Percentiles rank a stretch among this genome's conserved stretches.
These are phyloP conservation scores for Brachionus koreanus DNA, from an alignment of 1,140 invertebrate species.

Conservation along the genomic window DNA sequence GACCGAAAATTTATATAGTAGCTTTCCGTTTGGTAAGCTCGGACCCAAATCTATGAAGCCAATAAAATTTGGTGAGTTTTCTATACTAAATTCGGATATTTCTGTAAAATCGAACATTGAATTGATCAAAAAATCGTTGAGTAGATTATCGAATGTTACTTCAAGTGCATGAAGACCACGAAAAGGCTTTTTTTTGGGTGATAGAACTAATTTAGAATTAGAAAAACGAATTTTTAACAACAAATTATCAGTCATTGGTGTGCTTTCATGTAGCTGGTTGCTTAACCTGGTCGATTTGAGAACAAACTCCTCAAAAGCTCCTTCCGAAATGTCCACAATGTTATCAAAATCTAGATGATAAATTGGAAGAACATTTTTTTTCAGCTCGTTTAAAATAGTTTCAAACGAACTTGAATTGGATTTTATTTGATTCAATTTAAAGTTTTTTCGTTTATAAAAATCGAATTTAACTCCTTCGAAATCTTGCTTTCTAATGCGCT, in stretches of 20 bases:
- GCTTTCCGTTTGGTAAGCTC: slow-evolving; percentile 18
- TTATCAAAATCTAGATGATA: slow-evolving; percentile 42
- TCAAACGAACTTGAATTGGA: slow-evolving; percentile 5
- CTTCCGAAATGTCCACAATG: slow-evolving; percentile 9
- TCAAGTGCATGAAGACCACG: background rate
- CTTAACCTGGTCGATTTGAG: background rate
- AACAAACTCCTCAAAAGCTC: slow-evolving; percentile 26
- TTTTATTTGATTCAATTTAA: background rate
- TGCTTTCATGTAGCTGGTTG: background rate
- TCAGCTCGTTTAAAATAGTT: background rate
- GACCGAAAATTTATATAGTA: background rate
- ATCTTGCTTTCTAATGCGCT: background rate
- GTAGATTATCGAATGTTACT: background rate
- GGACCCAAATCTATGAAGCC: slow-evolving; percentile 17
- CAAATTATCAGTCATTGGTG: background rate
- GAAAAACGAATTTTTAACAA: slow-evolving; percentile 39
- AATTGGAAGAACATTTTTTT: slow-evolving; percentile 24
- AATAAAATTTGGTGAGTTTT: slow-evolving; percentile 29
- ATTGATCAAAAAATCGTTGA: slow-evolving; percentile 25
- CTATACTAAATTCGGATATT: slow-evolving; percentile 15
- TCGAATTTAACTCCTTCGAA: background rate
- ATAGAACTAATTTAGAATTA: background rate
- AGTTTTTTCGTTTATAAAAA: background rate
- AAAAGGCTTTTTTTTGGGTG: slow-evolving; percentile 24
- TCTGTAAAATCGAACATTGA: background rate